A percentile compares a stretch with the other conserved stretches of the same genome.
Evolutionary conservation across 2,113 vertebrate genomes (phyloP).

Genomic region (Phalacrocorax aristotelis): DNA sequence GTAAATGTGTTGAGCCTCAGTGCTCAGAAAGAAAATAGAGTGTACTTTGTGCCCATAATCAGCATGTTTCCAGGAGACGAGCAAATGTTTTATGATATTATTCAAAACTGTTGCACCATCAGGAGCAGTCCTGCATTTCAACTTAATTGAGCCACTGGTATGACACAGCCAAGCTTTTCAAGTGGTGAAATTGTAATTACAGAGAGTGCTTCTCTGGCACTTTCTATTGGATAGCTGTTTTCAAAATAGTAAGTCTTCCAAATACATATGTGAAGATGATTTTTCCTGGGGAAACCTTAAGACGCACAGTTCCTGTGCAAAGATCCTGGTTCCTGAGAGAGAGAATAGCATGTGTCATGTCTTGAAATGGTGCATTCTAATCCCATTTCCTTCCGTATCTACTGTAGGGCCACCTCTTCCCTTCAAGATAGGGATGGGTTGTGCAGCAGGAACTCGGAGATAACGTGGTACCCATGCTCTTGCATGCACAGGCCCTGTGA

Average conservation of each 20-base stretch:
- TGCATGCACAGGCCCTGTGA: neutral
- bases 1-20: neutral
- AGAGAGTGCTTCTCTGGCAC: neutral
- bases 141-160: conserved; percentile 8
- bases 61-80: conserved; percentile 9
- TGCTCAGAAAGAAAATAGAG: neutral
- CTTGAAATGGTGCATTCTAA: neutral
- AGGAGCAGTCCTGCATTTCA: conserved; percentile 39
- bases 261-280: neutral
- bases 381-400: neutral
- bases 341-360: neutral
- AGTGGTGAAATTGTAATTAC: conserved; percentile 10
- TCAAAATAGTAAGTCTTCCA: neutral
- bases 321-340: neutral
- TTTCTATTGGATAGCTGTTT: neutral
- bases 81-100: conserved; percentile 2
- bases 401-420: rapidly evolving
- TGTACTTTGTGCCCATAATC: neutral
- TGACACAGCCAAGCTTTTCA: neutral
- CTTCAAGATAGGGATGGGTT: neutral
- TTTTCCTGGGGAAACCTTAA: neutral
- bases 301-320: rapidly evolving
- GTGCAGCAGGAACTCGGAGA: neutral
- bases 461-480: neutral
- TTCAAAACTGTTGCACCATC: neutral